These are phyloP conservation scores for Penelope pileata DNA, from an alignment of 2,113 vertebrate genomes.

Conservation along the genomic window DNA sequence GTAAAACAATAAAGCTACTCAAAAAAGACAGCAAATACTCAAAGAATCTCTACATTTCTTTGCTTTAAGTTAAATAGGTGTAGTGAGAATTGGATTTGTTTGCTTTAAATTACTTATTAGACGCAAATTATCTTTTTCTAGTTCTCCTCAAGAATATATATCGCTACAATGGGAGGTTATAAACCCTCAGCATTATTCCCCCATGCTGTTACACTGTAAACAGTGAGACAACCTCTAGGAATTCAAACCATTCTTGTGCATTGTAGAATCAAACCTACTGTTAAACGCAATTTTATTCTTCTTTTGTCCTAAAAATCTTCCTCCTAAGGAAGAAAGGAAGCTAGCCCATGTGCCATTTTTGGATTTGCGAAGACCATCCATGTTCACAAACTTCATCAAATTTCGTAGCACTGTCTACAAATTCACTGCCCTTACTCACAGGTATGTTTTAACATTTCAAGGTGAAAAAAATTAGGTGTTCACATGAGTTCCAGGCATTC, in stretches of 20 bases:
- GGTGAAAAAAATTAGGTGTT: background rate
- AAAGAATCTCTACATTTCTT: background rate
- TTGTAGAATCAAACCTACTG: background rate
- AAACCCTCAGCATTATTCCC: background rate
- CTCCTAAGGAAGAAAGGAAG: background rate
- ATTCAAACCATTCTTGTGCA: background rate
- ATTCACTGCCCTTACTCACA: background rate
- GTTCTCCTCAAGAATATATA: background rate
- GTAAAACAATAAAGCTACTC: background rate
- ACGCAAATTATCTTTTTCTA: background rate
- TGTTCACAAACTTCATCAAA: background rate
- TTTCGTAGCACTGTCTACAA: background rate
- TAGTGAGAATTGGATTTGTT: background rate
- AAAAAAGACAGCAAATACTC: background rate
- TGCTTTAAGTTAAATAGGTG: background rate
- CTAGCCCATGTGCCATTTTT: background rate
- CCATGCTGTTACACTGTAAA: background rate
- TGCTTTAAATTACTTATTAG: background rate
- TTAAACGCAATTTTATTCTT: background rate
- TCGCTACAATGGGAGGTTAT: background rate
- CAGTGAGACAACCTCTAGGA: background rate
- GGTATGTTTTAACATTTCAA: background rate
- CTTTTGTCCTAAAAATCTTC: background rate
- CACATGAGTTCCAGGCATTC: background rate
- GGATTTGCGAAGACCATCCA: background rate